Percentiles rank a stretch among this genome's conserved stretches.
phyloP scores from a whole-genome alignment of 2,888 invertebrate genomes.

The Macrophya alboannulata region DNA sequence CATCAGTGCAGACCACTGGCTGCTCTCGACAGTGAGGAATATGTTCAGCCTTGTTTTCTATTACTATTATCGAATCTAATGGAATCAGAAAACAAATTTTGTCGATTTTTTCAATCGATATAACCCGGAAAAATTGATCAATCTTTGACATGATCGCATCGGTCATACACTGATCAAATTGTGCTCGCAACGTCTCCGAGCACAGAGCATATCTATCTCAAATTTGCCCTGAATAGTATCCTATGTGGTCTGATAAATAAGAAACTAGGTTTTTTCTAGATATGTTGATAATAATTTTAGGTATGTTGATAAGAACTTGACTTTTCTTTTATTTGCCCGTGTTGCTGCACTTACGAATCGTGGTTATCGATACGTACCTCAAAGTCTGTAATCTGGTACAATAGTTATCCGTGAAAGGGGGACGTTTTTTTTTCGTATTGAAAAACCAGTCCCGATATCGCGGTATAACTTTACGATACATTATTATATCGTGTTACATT shows the following conservation, averaged over 20 bases:
- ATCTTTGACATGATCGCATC: neutral
- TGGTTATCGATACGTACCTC: neutral
- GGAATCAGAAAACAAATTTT: neutral
- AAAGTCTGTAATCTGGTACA: neutral
- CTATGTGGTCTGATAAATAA: no score
- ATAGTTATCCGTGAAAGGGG: slow-evolving; percentile 1
- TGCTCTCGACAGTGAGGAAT: neutral
- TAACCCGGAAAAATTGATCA: neutral
- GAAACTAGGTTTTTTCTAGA: no score
- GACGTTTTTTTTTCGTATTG: neutral
- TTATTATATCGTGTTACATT: slow-evolving; percentile 5
- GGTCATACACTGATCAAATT: no score
- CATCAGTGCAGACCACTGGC: neutral
- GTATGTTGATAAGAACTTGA: neutral
- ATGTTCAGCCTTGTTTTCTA: neutral
- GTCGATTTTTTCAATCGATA: neutral
- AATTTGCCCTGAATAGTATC: neutral
- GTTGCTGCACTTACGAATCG: neutral
- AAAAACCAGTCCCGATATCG: slow-evolving; percentile 11
- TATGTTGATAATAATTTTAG: no score
- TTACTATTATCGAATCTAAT: neutral
- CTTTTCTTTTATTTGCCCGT: neutral
- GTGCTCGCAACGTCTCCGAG: no score
- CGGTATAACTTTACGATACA: slow-evolving; percentile 3
- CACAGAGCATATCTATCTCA: neutral